These are phyloP conservation scores for Epinotia ramella DNA, from an alignment of 2,888 invertebrate genomes.

Conservation along the genomic window DNA sequence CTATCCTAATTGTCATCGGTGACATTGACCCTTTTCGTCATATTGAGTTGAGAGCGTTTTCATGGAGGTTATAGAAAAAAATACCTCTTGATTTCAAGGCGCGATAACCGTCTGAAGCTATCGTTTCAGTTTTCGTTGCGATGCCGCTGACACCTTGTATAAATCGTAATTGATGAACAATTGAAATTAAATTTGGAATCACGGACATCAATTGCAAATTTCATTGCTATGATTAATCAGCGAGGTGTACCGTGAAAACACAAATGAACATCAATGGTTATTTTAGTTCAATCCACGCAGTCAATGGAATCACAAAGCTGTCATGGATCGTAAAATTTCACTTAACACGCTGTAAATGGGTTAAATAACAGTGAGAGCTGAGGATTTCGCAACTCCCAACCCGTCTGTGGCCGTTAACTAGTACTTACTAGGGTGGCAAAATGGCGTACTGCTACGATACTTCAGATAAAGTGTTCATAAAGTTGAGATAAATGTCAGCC, in stretches of 20 bases:
- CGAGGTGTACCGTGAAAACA: not conserved
- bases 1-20: too few species aligned
- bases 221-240: not conserved
- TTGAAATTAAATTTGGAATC: not conserved
- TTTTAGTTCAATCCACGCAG: not conserved
- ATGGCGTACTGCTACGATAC: conserved; percentile 27
- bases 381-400: conserved; percentile 2
- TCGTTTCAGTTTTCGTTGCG: too few species aligned
- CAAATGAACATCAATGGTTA: not conserved
- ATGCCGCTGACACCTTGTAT: too few species aligned
- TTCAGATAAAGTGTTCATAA: conserved; percentile 42
- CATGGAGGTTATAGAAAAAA: too few species aligned
- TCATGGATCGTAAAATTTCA: conserved; percentile 26
- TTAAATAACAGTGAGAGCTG: conserved; percentile 19
- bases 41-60: too few species aligned
- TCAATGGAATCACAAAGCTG: conserved; percentile 16
- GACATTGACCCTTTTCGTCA: too few species aligned
- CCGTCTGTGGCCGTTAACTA: conserved; percentile 28
- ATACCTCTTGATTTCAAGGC: too few species aligned
- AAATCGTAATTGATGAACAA: too few species aligned
- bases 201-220: not conserved
- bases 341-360: conserved; percentile 14
- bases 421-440: conserved; percentile 36
- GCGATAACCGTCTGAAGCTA: too few species aligned
- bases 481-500: conserved; percentile 34